Evolutionary conservation across 1,140 invertebrate genomes (phyloP).

Genomic region (Adelges cooleyi): DNA sequence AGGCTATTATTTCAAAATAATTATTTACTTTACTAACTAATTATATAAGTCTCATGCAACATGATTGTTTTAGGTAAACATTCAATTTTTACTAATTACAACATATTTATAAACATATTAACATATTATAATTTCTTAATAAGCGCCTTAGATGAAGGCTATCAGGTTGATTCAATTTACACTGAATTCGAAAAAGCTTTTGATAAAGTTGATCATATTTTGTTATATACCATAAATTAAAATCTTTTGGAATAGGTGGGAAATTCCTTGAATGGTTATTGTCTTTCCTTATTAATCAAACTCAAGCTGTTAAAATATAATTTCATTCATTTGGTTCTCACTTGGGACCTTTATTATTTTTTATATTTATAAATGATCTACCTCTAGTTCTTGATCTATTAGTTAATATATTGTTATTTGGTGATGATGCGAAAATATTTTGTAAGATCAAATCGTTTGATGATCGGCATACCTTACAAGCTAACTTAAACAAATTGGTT

Average conservation of each 20-base stretch:
- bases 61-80: not conserved
- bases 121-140: not conserved
- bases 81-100: not conserved
- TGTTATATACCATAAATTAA: no score
- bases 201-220: not conserved
- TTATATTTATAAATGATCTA: not conserved
- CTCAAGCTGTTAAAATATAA: no score
- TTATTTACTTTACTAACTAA: not conserved
- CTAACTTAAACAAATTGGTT: not conserved
- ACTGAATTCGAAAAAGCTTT: not conserved
- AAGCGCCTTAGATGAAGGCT: not conserved
- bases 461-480: not conserved
- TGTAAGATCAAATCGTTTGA: not conserved
- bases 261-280: no score
- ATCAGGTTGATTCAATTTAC: not conserved
- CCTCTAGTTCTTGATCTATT: not conserved
- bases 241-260: no score
- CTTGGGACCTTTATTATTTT: not conserved
- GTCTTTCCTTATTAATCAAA: no score
- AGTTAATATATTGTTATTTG: not conserved
- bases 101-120: no score
- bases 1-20: not conserved
- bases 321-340: no score
- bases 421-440: not conserved
- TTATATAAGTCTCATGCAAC: not conserved